phyloP scores from a whole-genome alignment of 1,140 invertebrate species.

The Listronotus bonariensis region DNA sequence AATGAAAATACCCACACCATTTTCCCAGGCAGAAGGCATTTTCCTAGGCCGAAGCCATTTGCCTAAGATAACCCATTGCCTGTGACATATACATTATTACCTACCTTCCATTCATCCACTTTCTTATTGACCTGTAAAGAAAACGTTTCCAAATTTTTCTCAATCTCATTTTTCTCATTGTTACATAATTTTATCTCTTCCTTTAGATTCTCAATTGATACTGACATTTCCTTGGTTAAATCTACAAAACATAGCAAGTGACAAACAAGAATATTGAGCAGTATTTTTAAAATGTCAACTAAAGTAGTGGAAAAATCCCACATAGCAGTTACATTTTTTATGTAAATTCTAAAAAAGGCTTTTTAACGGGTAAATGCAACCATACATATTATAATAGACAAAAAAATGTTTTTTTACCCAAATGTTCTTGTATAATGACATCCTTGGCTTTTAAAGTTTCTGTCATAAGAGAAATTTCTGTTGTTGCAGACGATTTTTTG shows the following conservation, averaged over 20 bases:
- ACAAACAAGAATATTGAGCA: too few species aligned
- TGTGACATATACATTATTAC: too few species aligned
- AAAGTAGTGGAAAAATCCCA: too few species aligned
- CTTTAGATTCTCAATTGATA: slow-evolving; percentile 59
- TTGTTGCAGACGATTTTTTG: slow-evolving; percentile 68
- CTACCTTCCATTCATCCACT: slow-evolving; percentile 77
- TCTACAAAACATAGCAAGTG: slow-evolving; percentile 56
- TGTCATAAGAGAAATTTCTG: slow-evolving; percentile 64
- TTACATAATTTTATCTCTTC: slow-evolving; percentile 68
- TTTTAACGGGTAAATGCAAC: too few species aligned
- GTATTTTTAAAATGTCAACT: too few species aligned
- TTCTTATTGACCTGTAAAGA: slow-evolving; percentile 66
- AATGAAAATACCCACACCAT: too few species aligned
- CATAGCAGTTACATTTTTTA: too few species aligned
- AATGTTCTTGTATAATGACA: slow-evolving; percentile 18
- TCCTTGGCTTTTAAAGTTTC: slow-evolving; percentile 61
- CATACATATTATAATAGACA: too few species aligned
- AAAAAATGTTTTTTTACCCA: slow-evolving; percentile 9
- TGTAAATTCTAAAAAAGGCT: too few species aligned
- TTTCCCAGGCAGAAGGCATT: too few species aligned
- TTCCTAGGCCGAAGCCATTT: too few species aligned
- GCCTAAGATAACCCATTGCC: too few species aligned
- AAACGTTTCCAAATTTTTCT: slow-evolving; percentile 67
- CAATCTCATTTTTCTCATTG: slow-evolving; percentile 63
- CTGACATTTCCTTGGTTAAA: slow-evolving; percentile 52